Percentiles rank a stretch among this genome's conserved stretches.
These are phyloP conservation scores for Halcyon senegalensis DNA, from an alignment of 2,113 vertebrate genomes.

Conservation along the genomic window DNA sequence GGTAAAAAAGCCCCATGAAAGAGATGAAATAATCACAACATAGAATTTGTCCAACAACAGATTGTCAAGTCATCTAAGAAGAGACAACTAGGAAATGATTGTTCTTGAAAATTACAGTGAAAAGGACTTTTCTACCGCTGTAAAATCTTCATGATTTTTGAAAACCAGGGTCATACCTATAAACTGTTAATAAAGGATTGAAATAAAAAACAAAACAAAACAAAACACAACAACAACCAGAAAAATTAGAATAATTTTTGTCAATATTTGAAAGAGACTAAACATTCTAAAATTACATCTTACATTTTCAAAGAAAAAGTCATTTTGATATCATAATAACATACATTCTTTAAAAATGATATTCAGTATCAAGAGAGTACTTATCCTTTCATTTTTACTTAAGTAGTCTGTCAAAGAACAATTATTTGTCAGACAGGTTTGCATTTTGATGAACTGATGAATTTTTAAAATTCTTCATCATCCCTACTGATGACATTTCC, in stretches of 20 bases:
- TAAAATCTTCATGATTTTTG: not conserved
- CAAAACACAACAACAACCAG: too few species aligned
- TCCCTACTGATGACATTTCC: not conserved
- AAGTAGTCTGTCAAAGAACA: not conserved
- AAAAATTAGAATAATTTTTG: too few species aligned
- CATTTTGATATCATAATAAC: not conserved
- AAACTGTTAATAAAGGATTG: not conserved
- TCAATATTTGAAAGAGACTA: not conserved
- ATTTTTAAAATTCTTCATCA: not conserved
- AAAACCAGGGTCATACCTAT: fast-evolving
- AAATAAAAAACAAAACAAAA: not conserved
- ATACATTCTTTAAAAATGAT: not conserved
- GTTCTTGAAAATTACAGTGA: not conserved
- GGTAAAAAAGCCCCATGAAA: not conserved
- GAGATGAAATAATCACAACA: not conserved
- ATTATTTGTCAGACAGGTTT: not conserved
- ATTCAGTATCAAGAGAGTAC: not conserved
- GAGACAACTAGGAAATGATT: not conserved
- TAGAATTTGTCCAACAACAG: not conserved
- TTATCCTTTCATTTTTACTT: not conserved
- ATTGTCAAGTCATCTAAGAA: not conserved
- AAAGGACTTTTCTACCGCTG: not conserved
- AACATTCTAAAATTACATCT: not conserved
- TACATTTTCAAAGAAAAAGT: not conserved
- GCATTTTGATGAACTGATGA: not conserved